Percentiles rank a stretch among this genome's conserved stretches.
Evolutionary conservation across 1,140 invertebrate genomes (phyloP).

Genomic region (Zaprionus tsacasi): DNA sequence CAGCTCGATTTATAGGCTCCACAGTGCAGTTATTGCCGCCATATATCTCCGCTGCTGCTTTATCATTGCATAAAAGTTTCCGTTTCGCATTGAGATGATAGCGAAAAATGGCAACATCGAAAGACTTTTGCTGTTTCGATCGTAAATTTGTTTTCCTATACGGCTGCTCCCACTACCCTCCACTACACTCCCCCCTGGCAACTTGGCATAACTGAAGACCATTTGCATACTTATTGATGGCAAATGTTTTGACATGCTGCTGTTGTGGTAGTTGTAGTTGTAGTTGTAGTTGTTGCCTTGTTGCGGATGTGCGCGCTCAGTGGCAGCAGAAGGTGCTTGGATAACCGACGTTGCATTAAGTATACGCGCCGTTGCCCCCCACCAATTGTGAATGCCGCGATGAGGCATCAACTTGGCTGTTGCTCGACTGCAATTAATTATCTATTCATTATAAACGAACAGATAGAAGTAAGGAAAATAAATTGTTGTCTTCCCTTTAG

Average conservation of each 20-base stretch:
- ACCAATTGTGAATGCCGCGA: constrained; percentile 49
- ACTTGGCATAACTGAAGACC: constrained; percentile 58
- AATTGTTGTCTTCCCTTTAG: constrained; percentile 3
- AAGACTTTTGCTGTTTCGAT: constrained; percentile 52
- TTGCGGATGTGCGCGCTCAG: constrained; percentile 59
- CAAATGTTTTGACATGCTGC: constrained; percentile 68
- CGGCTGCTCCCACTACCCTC: background rate
- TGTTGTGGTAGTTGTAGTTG: constrained; percentile 26
- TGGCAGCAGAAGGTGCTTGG: constrained; percentile 33
- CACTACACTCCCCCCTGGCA: background rate
- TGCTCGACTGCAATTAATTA: constrained; percentile 43
- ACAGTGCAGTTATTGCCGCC: constrained; percentile 30
- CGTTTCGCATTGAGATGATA: constrained; percentile 56
- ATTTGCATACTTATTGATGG: constrained; percentile 75
- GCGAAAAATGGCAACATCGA: constrained; percentile 21
- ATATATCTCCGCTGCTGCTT: constrained; percentile 38
- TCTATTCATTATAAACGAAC: constrained; percentile 22
- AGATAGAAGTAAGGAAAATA: constrained; percentile 13
- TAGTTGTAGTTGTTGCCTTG: constrained; percentile 19
- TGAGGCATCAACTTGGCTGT: constrained; percentile 29
- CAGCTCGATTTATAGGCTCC: constrained; percentile 50
- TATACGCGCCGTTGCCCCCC: constrained; percentile 55
- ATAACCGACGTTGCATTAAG: constrained; percentile 52
- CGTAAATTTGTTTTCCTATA: constrained; percentile 54
- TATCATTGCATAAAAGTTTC: constrained; percentile 69